These are phyloP conservation scores for Thaumetopoea pityocampa DNA, from an alignment of 1,140 invertebrate genomes.

Conservation along the genomic window DNA sequence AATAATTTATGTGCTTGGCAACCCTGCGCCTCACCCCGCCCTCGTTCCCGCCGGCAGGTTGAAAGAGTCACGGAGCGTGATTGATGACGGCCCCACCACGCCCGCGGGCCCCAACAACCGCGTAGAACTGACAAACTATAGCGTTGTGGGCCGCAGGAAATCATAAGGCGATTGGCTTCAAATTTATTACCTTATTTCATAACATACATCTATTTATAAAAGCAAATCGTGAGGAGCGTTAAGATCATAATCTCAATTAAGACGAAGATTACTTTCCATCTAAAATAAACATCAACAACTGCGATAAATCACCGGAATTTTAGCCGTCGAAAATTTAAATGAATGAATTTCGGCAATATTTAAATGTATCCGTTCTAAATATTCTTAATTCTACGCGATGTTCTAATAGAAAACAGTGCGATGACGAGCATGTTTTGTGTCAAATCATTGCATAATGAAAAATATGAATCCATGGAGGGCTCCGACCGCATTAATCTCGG, in stretches of 20 bases:
- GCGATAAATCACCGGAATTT: conserved; percentile 1
- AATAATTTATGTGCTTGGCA: conserved; percentile 59
- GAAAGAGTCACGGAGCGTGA: conserved; percentile 72
- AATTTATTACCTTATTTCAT: conserved; percentile 43
- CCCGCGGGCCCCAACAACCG: conserved; percentile 53
- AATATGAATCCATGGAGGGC: conserved; percentile 43
- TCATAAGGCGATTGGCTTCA: conserved; percentile 42
- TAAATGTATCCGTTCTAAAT: conserved; percentile 15
- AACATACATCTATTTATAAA: conserved; percentile 20
- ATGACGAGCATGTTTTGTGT: conserved; percentile 51
- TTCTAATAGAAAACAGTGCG: conserved; percentile 44
- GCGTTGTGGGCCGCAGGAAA: conserved; percentile 47
- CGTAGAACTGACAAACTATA: conserved; percentile 63
- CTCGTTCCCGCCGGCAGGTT: conserved; percentile 62
- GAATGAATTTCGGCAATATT: background rate
- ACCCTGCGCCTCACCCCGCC: conserved; percentile 30
- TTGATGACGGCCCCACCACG: conserved; percentile 59
- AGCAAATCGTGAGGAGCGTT: conserved; percentile 16
- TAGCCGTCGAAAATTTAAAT: background rate
- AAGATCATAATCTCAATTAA: conserved; percentile 19
- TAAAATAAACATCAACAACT: conserved; percentile 13
- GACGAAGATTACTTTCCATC: conserved; percentile 5
- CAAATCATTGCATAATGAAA: conserved; percentile 55
- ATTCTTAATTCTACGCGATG: conserved; percentile 23
- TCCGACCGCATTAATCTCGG: conserved; percentile 44